A percentile compares a stretch with the other conserved stretches of the same genome.
Conservation (phyloP, 2,888 invertebrate species). For the Meteorus cinctellus region DNA sequence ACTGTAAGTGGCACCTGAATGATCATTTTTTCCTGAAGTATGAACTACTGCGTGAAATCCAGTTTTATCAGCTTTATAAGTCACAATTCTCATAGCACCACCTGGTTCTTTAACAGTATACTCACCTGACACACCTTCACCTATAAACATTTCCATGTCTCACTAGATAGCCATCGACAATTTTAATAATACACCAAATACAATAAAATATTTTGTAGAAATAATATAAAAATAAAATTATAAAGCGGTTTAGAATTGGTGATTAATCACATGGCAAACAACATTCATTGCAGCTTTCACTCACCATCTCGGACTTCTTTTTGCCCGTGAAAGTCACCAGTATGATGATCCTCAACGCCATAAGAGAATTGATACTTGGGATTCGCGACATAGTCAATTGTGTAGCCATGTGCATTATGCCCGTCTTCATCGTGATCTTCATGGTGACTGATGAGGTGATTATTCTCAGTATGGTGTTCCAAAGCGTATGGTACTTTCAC, state of each 20-base stretch:
- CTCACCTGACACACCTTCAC: conserved; percentile 63
- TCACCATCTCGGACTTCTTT: conserved; percentile 72
- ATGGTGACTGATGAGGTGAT: conserved; percentile 35
- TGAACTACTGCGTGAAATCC: conserved; percentile 67
- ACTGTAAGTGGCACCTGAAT: conserved; percentile 53
- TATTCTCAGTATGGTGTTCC: conserved; percentile 55
- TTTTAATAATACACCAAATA: not conserved
- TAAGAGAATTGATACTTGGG: conserved; percentile 69
- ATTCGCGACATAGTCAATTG: conserved; percentile 66
- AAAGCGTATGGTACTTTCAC: conserved; percentile 66
- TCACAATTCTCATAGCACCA: conserved; percentile 63
- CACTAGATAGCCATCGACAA: not conserved
- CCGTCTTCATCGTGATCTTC: conserved; percentile 40
- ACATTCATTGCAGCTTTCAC: conserved; percentile 41
- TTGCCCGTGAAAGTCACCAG: conserved; percentile 72
- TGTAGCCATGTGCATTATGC: conserved; percentile 54
- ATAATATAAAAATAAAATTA: not conserved
- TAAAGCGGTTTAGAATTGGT: not conserved
- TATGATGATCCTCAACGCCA: conserved; percentile 68
- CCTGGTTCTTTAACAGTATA: conserved; percentile 68
- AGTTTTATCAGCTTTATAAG: conserved; percentile 64
- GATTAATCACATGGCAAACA: not conserved
- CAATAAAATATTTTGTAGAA: not conserved
- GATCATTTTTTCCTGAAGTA: conserved; percentile 56
- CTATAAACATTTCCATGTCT: conserved; percentile 43